Base-by-base conservation (phyloP, 30 jellyfish, hydroid and myxozoan genomes). In the Phacellophora camtschatica region DNA sequence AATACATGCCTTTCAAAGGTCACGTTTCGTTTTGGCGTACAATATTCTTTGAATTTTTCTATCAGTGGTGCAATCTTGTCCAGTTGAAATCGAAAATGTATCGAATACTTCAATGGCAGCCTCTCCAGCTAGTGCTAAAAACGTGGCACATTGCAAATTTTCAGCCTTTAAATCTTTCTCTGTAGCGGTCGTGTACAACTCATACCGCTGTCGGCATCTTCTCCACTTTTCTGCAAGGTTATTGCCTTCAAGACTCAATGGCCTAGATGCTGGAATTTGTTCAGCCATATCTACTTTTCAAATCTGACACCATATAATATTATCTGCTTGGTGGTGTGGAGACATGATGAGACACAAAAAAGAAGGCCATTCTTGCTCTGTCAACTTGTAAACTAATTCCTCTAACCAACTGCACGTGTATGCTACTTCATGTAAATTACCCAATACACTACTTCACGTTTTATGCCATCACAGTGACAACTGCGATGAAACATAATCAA, bases 251-350 rank as follows among this genome's bases (percentile, higher is more conserved):
- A 54, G 35, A 54, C 69, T 54, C 69, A 54, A 18, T 54, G 69
- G 69, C 69, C 69, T 54, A 54, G 69, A 32, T 27, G 69, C 69
- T 54, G 69, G 69, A 54, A 54, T 54, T 54, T 54, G 69, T 20
- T 54, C 69, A 54, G 69, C 69, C 69, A 54, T 54, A 1, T 13
- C 69, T 54, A 1, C 36, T 18, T 54, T 27, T 27, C 69, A 54
- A 2, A 54, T 5, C 69, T 54, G 69, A 54, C 36, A 54, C 69
- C 69, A 54, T 54, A 27, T 54, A 54, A 43, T 43, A 43, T 1
- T 43, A 43, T 43, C 4, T 1, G 5, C 1, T 43, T 5, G 5
- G 57, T 43, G 2, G 13, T 4, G 6, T 1, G 1, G 18, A 43
- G 18, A 4, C 13, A 4, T 1, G 2, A 43, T 11, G 6, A 43